Conservation (phyloP, 2,797 vertebrate species). For the Aotus griseimembra region DNA sequence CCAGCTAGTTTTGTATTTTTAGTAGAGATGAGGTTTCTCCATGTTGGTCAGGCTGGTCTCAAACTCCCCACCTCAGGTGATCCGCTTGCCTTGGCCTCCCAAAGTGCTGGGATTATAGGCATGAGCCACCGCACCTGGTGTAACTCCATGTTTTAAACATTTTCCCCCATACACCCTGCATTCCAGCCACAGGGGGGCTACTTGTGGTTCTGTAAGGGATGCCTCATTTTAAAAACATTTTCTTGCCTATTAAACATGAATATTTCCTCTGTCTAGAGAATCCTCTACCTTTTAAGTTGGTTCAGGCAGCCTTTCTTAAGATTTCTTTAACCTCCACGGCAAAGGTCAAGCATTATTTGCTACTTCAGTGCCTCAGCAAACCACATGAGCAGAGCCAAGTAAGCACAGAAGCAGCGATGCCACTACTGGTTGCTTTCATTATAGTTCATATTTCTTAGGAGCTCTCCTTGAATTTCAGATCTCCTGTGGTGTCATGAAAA, state of each 20-base stretch:
- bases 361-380: neutral
- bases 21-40: too few species aligned
- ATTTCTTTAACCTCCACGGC: neutral
- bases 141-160: neutral
- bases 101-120: too few species aligned
- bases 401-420: neutral
- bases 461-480: neutral
- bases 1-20: too few species aligned
- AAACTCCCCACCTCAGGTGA: too few species aligned
- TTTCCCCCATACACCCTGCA: too few species aligned
- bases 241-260: neutral
- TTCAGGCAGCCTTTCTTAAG: neutral
- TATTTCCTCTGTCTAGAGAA: neutral
- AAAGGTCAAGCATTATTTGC: neutral
- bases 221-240: neutral
- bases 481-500: neutral
- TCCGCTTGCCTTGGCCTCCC: too few species aligned
- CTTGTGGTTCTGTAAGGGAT: neutral
- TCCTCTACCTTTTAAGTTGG: neutral
- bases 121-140: neutral
- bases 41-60: too few species aligned
- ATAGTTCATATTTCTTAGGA: neutral
- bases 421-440: fast-evolving
- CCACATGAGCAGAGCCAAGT: neutral
- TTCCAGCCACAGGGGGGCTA: neutral